Evolutionary conservation across 2,113 vertebrate species (phyloP), one percentile per base, ranked within the genome.

Genomic region (Bungarus multicinctus): DNA sequence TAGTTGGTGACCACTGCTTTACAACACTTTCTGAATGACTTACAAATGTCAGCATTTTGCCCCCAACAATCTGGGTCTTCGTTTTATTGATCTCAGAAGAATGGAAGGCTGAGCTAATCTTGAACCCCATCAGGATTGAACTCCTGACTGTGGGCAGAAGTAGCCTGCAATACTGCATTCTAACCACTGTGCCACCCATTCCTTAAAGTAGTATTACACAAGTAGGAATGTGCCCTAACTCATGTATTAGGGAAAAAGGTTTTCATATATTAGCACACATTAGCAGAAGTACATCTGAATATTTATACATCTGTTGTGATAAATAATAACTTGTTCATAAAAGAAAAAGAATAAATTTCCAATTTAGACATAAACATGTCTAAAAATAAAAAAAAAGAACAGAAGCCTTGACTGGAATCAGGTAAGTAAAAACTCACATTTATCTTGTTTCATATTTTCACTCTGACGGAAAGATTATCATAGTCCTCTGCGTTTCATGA

Each of bases 381-480:
- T 91, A n/a, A 45, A 30, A 74, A 55, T 16, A 5, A n/a, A 4
- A n/a, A 69, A 30, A 74, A 74, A 6, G n/a, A 45, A 81, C 74
- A 91, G 16, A 4, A 1, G 25, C 2, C 16, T 18, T 58, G 53
- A 47, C 30, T 58, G 85, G 96, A 93, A 94, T 96, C 95, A 94
- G 92, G 94, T 86, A 95, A 94, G 94, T 60, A 85, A 95, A 96
- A 96, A 93, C 96, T 97, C 97, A 95, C 95, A 95, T 97, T 96
- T 96, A 88, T 94, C 0, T 20, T 96, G 96, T 94, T 92, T 94
- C 93, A 39, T 95, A 94, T 94, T 93, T 95, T 52, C 92, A 96
- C 96, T 97, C 92, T 96, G 92, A 93, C 91, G 8, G 95, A 95
- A 96, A 95, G 95, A 90, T 89, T 90, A 92, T 96, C 94, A 89